phyloP scores from a whole-genome alignment of 2,888 invertebrate species.

The Spisula subtruncata region DNA sequence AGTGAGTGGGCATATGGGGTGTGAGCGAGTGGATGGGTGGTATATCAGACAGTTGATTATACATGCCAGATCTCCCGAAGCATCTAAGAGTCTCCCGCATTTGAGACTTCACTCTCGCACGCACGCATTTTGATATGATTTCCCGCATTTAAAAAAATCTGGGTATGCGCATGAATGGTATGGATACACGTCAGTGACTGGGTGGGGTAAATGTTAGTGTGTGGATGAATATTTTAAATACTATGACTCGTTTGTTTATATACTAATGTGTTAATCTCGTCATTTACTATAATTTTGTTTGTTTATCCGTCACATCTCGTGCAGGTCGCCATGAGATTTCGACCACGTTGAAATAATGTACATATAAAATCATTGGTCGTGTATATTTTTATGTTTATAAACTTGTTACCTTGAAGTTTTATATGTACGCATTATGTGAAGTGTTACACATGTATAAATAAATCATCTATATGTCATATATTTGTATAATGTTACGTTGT shows the following conservation, averaged over 20 bases:
- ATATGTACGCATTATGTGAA: neutral
- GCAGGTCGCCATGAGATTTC: conserved; percentile 10
- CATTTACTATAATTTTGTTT: neutral
- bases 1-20: too few species aligned
- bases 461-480: conserved; percentile 40
- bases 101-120: too few species aligned
- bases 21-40: neutral
- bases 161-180: too few species aligned
- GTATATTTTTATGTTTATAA: neutral
- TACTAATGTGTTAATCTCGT: neutral
- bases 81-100: too few species aligned
- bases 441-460: conserved; percentile 3
- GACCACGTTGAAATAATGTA: neutral
- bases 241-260: neutral
- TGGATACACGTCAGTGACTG: too few species aligned
- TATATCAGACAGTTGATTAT: too few species aligned
- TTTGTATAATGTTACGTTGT: conserved; percentile 7
- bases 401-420: neutral
- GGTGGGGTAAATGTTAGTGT: neutral
- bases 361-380: neutral
- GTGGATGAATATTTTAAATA: neutral
- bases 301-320: neutral
- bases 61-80: too few species aligned
- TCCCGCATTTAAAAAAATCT: too few species aligned
- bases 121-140: too few species aligned